A percentile compares a stretch with the other conserved stretches of the same genome.
Conservation (phyloP, 2,888 invertebrate species). For the Abrostola tripartita region DNA sequence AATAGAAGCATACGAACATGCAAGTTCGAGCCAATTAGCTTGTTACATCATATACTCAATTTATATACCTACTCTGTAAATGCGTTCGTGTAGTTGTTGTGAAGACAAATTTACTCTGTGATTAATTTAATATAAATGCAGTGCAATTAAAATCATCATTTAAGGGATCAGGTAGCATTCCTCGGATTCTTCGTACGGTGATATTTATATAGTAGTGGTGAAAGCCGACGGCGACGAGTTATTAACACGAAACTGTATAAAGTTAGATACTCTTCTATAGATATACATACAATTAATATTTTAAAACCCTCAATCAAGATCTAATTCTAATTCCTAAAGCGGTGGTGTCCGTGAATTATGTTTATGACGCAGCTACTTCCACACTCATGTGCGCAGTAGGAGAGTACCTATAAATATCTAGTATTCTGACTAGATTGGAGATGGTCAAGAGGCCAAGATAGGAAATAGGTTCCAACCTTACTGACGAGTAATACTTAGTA, state of each 20-base stretch:
- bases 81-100: constrained; percentile 15
- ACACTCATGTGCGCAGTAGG: no score
- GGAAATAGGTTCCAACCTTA: no score
- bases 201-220: constrained; percentile 39
- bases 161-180: constrained; percentile 35
- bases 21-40: constrained; percentile 40
- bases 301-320: no score
- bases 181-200: constrained; percentile 27
- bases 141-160: constrained; percentile 42
- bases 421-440: no score
- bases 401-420: no score
- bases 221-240: constrained; percentile 43
- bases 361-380: no score
- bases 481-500: no score
- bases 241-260: constrained; percentile 47
- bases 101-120: constrained; percentile 21
- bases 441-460: no score
- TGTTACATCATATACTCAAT: constrained; percentile 26
- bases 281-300: not conserved
- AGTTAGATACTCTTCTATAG: constrained; percentile 11
- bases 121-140: constrained; percentile 35
- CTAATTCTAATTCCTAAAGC: no score
- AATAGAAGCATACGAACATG: constrained; percentile 1
- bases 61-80: constrained; percentile 17
- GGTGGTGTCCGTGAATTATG: no score